Evolutionary conservation across 2,888 invertebrate genomes (phyloP), one percentile per base, ranked within the genome.

Genomic region (Archaeoteleia sp.): DNA sequence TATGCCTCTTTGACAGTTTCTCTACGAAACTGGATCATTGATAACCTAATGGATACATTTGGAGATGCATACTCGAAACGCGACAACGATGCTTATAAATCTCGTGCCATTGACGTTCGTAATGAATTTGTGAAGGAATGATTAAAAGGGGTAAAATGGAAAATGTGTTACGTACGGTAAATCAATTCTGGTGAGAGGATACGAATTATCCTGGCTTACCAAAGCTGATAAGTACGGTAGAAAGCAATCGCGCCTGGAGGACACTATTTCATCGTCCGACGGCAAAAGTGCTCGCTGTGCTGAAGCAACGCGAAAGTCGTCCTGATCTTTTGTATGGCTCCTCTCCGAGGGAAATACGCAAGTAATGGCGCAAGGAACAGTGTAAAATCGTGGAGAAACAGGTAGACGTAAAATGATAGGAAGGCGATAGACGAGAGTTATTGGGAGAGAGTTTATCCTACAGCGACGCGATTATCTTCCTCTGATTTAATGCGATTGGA

Each of bases 381-480:
- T 14, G 34, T 14, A 14, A 6, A 34, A 34, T 34, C 12, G 2
- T 14, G 8, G 34, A 12, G 34, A 12, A 15, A 15, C 15, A 43
- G 25, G 42, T 8, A 14, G 32, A 42, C 42, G 35, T 39, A 30
- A 42, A 60, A 48, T 48, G 57, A 1, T 48, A 12, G 27, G 6
- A 27, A 48, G 34, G 2, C 9, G 34, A 7, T 37, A 30, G 30
- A 15, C 9, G 23, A 43, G 30, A 37, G 29, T 5, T 40, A 40
- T 40, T 23, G 29, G 32, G 61, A 54, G 54, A 48, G 55, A 55
- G 48, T 49, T 63, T 48, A 40, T 45, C 62, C 62, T n/a, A 49
- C 20, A 39, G 51, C 49, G 12, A 13, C 9, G 10, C 10, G 2
- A 27, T 57, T 48, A 45, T 23, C 43, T 55, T 27, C 32, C n/a